Base-by-base conservation (phyloP, 2,113 vertebrate genomes). In the Symphodus melops region DNA sequence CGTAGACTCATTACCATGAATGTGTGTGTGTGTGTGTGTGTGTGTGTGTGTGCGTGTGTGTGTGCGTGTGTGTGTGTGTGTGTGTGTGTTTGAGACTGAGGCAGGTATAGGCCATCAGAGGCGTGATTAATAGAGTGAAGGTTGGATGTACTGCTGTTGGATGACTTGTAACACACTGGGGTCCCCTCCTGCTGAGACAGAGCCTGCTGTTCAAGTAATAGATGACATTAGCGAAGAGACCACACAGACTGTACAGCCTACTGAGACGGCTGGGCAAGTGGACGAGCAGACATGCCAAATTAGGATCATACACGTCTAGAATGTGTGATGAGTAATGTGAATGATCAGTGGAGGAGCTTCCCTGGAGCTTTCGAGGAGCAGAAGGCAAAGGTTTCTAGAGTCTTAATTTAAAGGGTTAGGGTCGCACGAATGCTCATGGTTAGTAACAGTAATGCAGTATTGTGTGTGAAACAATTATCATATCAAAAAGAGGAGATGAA, bases 181-280 rank as follows among this genome's bases (percentile, higher is more conserved):
- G 17, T 28, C 14, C 14, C 44, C 3, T 36, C 58, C 42, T 7
- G 17, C 72, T 21, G 68, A 58, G 65, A 52, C 20, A 57, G 65
- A 59, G 46, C 48, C 64, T 72, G 55, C 80, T 77, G 57, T 74
- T 68, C 39, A 60, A 42, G 64, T 81, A 79, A 81, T 76, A 39
- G 62, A 79, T 68, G 13, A 44, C 41, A 82, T 74, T 79, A 74
- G 16, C 19, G 52, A 70, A 49, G 51, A 55, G 62, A 68, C 78
- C 39, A 65, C 57, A 53, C 13, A 28, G 33, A 25, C 52, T 16
- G 51, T 12, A 21, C 14, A 72, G 42, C 3, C 21, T 36, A 57
- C n/a, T 39, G 51, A 37, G n/a, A 68, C 6, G 4, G 16, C 25
- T 12, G 42, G 23, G 33, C 23, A 61, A 68, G 44, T 23, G 57